phyloP scores from a whole-genome alignment of 2,113 vertebrate species.

The Petromus typicus region DNA sequence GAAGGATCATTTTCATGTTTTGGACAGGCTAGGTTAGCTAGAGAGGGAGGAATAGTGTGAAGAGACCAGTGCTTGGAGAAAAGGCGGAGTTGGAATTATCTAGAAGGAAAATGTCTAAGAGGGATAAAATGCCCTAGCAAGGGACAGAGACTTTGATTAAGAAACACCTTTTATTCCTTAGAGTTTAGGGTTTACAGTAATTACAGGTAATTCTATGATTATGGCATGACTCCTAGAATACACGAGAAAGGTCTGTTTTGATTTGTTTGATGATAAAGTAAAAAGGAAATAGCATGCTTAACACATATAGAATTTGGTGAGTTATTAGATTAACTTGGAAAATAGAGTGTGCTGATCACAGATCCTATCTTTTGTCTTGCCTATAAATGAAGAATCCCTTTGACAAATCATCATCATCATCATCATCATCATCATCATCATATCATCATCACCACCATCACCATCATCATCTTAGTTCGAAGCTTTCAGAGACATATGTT shows the following conservation, averaged over 20 bases:
- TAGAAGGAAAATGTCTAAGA: background rate
- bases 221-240: background rate
- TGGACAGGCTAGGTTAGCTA: background rate
- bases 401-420: background rate
- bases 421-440: background rate
- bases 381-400: background rate
- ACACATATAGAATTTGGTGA: background rate
- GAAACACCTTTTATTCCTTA: background rate
- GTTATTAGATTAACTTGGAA: background rate
- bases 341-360: background rate
- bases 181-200: background rate
- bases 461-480: background rate
- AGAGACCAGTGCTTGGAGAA: background rate
- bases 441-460: too few species aligned
- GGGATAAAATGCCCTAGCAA: background rate
- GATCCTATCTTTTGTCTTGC: background rate
- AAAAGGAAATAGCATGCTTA: background rate
- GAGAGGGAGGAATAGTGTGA: background rate
- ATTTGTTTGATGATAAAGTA: background rate
- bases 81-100: background rate
- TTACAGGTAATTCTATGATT: background rate
- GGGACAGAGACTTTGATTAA: background rate
- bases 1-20: background rate
- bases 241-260: conserved; percentile 15
- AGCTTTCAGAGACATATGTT: conserved; percentile 7